Evolutionary conservation across 2,888 invertebrate species (phyloP).

Genomic region (Torymus tubicola): DNA sequence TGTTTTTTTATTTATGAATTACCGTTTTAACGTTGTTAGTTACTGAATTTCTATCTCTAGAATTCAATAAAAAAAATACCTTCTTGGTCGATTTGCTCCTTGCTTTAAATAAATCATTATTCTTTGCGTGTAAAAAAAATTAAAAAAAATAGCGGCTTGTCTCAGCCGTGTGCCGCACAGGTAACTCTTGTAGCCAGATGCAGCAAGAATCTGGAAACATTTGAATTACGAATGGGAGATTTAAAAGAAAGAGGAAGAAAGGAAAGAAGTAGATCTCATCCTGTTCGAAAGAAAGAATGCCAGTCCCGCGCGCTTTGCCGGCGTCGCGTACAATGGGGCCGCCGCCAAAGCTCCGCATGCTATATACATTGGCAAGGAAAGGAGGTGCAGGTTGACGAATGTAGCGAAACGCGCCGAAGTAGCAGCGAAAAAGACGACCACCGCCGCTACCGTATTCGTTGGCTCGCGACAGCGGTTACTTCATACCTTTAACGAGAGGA

Average conservation of each 20-base stretch:
- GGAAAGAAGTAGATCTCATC: not conserved
- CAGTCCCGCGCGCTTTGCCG: slow-evolving; percentile 51
- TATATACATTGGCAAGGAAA: not conserved
- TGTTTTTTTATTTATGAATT: no score
- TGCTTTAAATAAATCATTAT: no score
- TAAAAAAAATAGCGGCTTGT: slow-evolving; percentile 16
- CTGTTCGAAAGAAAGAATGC: slow-evolving; percentile 47
- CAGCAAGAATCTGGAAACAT: slow-evolving; percentile 58
- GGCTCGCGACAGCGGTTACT: slow-evolving; percentile 43
- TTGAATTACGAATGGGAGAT: slow-evolving; percentile 59
- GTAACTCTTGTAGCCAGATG: slow-evolving; percentile 54
- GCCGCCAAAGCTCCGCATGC: not conserved
- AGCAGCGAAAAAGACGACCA: slow-evolving; percentile 37
- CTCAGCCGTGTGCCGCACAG: slow-evolving; percentile 20
- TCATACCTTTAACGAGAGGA: slow-evolving; percentile 45
- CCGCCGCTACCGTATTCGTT: slow-evolving; percentile 26
- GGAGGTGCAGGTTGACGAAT: slow-evolving; percentile 46
- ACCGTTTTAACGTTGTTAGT: no score
- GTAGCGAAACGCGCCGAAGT: slow-evolving; percentile 28
- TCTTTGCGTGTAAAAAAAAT: no score
- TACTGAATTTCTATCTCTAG: no score
- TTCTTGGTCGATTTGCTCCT: no score
- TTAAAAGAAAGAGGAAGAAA: slow-evolving; percentile 1
- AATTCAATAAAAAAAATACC: no score
- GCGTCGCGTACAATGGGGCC: slow-evolving; percentile 54